Percentiles rank a stretch among this genome's conserved stretches.
These are phyloP conservation scores for Zhuqinia jingwanae DNA, from an alignment of 2,888 invertebrate species.

Conservation along the genomic window DNA sequence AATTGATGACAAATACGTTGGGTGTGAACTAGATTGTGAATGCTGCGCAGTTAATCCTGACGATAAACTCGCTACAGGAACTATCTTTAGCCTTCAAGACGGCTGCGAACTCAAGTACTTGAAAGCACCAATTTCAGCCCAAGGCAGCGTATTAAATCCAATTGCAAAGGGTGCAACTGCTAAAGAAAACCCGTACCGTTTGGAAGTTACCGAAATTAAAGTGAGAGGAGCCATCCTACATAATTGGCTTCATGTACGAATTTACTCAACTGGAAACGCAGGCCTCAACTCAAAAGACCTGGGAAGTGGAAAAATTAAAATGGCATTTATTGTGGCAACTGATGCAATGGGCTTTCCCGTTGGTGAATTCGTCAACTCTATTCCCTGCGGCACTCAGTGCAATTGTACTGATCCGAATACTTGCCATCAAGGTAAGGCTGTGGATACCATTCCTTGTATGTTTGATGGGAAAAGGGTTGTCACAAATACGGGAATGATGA, in stretches of 20 bases:
- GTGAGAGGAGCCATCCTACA: conserved; percentile 55
- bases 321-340: conserved; percentile 61
- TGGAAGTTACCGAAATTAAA: conserved; percentile 54
- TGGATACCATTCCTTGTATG: conserved; percentile 64
- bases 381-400: conserved; percentile 56
- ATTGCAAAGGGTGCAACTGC: background rate
- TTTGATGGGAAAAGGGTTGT: conserved; percentile 35
- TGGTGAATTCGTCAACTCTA: conserved; percentile 62
- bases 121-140: background rate
- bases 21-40: background rate
- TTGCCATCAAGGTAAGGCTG: conserved; percentile 51
- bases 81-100: conserved; percentile 52
- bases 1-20: background rate
- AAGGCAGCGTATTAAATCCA: background rate
- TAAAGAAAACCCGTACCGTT: conserved; percentile 54
- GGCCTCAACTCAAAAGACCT: background rate
- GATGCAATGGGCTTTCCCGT: conserved; percentile 61
- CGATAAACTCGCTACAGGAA: background rate
- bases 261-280: conserved; percentile 1
- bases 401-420: conserved; percentile 27
- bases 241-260: conserved; percentile 68
- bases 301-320: conserved; percentile 54
- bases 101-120: conserved; percentile 66
- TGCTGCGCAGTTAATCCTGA: conserved; percentile 16
- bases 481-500: conserved; percentile 64